Evolutionary conservation across 1,140 invertebrate genomes (phyloP).

Genomic region (Ceratoteleas bidentatus): DNA sequence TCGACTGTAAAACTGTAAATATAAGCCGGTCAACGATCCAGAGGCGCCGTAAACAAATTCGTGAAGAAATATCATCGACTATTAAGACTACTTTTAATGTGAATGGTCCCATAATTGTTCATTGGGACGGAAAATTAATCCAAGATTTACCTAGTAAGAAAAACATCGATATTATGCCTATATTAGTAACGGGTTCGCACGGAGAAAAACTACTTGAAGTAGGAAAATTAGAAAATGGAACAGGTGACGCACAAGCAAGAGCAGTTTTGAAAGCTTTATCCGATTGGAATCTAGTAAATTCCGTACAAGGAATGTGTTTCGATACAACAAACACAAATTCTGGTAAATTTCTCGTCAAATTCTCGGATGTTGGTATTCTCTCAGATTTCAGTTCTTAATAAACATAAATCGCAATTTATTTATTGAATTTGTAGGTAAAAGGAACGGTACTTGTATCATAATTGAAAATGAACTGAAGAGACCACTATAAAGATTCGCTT

Average conservation of each 20-base stretch:
- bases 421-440: neutral
- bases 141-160: neutral
- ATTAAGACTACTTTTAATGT: neutral
- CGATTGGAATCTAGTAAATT: slow-evolving; percentile 2
- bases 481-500: neutral
- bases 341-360: no score
- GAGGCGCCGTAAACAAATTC: neutral
- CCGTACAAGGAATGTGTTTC: neutral
- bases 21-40: neutral
- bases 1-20: neutral
- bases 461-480: neutral
- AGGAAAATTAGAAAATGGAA: neutral
- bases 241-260: neutral
- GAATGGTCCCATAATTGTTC: slow-evolving; percentile 1
- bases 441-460: neutral
- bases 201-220: slow-evolving; percentile 6
- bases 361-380: no score
- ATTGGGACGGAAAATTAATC: slow-evolving; percentile 7
- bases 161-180: neutral
- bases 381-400: no score
- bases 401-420: no score
- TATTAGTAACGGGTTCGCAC: slow-evolving; percentile 1
- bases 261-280: neutral
- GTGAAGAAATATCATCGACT: neutral
- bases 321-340: slow-evolving; percentile 4